Conservation (phyloP, 2,113 vertebrate species). For the Thamnophis sirtalis region DNA sequence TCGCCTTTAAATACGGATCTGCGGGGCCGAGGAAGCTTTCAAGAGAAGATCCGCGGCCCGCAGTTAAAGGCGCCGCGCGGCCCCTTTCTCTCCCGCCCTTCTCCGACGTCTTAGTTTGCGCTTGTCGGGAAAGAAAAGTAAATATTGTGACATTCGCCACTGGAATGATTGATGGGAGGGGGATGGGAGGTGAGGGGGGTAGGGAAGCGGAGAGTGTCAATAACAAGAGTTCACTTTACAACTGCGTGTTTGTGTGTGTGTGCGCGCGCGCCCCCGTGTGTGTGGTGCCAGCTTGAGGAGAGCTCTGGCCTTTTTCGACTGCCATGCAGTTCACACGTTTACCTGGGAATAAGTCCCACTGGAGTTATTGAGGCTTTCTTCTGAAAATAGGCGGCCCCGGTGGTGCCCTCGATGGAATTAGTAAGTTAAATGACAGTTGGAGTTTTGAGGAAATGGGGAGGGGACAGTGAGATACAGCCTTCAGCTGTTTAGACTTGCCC, state of each 20-base stretch:
- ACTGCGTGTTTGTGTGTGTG: neutral
- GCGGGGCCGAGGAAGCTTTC: conserved; percentile 63
- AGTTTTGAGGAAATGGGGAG: neutral
- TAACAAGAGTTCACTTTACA: conserved; percentile 41
- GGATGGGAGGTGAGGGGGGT: neutral
- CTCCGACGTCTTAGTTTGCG: conserved; percentile 46
- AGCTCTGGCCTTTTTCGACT: neutral
- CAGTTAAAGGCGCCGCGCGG: conserved; percentile 59
- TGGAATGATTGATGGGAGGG: conserved; percentile 45
- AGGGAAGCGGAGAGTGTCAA: conserved; percentile 40
- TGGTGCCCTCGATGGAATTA: conserved; percentile 36
- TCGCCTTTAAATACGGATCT: conserved; percentile 77
- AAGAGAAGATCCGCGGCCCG: conserved; percentile 61
- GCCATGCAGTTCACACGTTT: neutral
- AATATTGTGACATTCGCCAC: conserved; percentile 63
- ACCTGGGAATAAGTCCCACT: neutral
- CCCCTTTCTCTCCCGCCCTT: neutral
- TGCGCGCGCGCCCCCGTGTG: neutral
- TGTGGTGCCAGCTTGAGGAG: conserved; percentile 37
- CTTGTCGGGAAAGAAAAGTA: conserved; percentile 49
- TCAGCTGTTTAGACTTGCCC: conserved; percentile 7
- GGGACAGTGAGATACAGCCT: neutral
- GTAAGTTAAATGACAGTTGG: conserved; percentile 55
- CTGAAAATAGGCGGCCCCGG: neutral
- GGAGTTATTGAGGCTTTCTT: neutral